Evolutionary conservation across 2,113 vertebrate species (phyloP).

Genomic region (Arenaria interpres): DNA sequence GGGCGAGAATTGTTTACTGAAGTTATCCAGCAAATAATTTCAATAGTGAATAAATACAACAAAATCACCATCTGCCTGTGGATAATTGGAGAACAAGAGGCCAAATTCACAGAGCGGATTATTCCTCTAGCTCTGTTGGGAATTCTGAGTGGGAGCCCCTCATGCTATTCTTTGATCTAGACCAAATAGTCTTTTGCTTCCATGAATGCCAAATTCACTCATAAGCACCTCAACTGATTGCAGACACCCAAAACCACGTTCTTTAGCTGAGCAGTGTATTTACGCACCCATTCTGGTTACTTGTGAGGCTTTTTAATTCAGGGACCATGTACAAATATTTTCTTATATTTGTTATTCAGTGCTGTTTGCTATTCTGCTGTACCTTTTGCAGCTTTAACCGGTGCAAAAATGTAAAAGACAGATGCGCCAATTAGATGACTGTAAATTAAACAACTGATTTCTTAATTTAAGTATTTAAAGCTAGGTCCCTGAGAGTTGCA

Average conservation of each 20-base stretch:
- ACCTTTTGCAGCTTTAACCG: neutral
- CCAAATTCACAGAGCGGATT: neutral
- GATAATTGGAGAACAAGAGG: neutral
- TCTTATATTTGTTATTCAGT: neutral
- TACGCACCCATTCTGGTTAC: neutral
- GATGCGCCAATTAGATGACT: neutral
- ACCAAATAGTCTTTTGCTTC: neutral
- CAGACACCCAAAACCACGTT: neutral
- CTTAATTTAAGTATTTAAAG: neutral
- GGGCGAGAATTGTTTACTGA: neutral
- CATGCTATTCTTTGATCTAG: neutral
- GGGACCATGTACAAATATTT: neutral
- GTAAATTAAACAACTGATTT: neutral
- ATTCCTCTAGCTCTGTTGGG: neutral
- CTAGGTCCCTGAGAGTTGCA: neutral
- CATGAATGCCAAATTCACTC: neutral
- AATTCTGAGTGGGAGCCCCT: neutral
- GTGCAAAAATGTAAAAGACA: neutral
- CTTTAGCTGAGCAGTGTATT: neutral
- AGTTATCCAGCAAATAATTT: constrained; percentile 11
- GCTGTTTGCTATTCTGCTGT: neutral
- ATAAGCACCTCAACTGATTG: neutral
- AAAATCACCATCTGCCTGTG: constrained; percentile 29
- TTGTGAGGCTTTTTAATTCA: neutral
- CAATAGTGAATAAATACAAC: neutral